Evolutionary conservation across 2,797 vertebrate genomes (phyloP).

Genomic region (Muscicapa comitata): DNA sequence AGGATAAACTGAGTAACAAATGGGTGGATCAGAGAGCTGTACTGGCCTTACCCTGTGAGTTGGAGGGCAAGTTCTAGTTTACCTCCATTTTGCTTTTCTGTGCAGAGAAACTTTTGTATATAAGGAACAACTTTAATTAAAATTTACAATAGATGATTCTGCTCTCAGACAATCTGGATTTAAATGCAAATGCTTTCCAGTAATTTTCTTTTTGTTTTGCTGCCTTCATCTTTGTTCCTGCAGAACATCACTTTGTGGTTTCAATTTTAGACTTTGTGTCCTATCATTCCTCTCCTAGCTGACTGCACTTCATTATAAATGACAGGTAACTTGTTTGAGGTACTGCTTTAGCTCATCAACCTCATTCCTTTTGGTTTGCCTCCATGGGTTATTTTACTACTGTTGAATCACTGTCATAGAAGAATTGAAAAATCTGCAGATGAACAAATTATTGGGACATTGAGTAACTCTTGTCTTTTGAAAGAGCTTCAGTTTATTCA

Average conservation of each 20-base stretch:
- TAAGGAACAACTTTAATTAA: background rate
- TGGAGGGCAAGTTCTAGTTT: background rate
- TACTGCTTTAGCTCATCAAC: background rate
- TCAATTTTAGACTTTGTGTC: background rate
- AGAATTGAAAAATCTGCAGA: background rate
- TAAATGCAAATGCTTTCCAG: background rate
- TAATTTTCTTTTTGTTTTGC: background rate
- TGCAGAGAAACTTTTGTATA: background rate
- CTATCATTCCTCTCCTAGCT: background rate
- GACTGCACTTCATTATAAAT: background rate
- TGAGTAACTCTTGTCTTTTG: background rate
- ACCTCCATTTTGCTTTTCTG: background rate
- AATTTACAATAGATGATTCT: background rate
- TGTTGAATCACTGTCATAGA: accelerated
- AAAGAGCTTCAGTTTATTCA: background rate
- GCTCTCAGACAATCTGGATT: background rate
- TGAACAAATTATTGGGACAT: background rate
- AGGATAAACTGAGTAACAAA: background rate
- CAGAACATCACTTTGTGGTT: background rate
- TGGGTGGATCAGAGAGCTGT: background rate
- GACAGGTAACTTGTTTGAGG: background rate
- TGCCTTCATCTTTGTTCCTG: background rate
- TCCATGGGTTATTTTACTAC: background rate
- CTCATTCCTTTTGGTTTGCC: background rate
- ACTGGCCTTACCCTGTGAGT: background rate